These are phyloP conservation scores for Microcebus tavaratra DNA, from an alignment of 2,113 vertebrate species.

Conservation along the genomic window DNA sequence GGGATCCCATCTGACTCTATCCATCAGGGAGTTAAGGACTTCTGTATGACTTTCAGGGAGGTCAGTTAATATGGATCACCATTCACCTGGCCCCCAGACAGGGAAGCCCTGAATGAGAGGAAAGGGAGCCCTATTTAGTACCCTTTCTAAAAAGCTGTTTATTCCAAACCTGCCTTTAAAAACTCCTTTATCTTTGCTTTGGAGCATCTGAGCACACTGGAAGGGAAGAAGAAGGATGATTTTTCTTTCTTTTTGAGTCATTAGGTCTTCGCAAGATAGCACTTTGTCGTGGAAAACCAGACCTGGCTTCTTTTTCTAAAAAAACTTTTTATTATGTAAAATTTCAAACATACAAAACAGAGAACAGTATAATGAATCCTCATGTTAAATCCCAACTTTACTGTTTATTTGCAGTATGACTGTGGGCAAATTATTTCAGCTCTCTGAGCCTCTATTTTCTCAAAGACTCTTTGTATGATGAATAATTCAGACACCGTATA, in stretches of 20 bases:
- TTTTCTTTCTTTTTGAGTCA: conserved; percentile 42
- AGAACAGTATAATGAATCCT: conserved; percentile 21
- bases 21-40: not conserved
- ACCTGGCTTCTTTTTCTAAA: not conserved
- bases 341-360: conserved; percentile 42
- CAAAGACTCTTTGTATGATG: conserved; percentile 28
- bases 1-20: not conserved
- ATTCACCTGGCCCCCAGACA: not conserved
- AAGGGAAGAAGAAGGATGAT: not conserved
- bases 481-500: conserved; percentile 55
- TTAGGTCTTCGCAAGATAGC: not conserved
- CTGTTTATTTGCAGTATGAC: conserved; percentile 10
- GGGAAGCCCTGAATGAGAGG: not conserved
- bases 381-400: conserved; percentile 40
- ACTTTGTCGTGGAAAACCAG: not conserved
- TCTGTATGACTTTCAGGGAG: not conserved
- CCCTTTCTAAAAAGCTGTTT: conserved; percentile 38
- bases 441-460: conserved; percentile 36
- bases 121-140: not conserved
- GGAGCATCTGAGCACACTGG: not conserved
- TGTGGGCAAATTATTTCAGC: conserved; percentile 30
- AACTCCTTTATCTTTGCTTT: not conserved
- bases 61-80: not conserved
- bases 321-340: conserved; percentile 40
- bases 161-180: not conserved